Evolutionary conservation across 2,113 vertebrate species (phyloP), one percentile per base, ranked within the genome.

Genomic region (Ceyx margarethae): DNA sequence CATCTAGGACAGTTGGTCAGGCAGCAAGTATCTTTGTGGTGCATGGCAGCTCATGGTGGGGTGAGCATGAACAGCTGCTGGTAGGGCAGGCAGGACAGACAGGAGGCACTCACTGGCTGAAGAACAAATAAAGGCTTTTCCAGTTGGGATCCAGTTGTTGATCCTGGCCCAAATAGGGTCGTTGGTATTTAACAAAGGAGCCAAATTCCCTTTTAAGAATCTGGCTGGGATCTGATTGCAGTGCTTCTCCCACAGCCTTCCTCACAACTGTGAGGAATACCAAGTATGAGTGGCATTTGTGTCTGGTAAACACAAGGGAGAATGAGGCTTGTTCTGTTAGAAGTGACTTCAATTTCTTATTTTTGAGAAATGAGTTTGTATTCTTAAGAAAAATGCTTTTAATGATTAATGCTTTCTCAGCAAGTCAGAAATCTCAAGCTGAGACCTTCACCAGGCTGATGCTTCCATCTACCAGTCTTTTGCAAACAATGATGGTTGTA

Each of bases 251-350:
- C 87, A 94, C 92, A 83, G 93, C 95, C 90, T 90, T 90, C 81
- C 71, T 90, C 92, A 92, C 95, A 93, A 94, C 95, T 87, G 96
- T 1, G 3, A 93, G 89, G 92, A 96, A 93, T 96, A 96, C 79
- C 79, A 95, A 93, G 89, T 53, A 92, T 95, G 96, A 95, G 91
- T 91, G 95, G 96, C 92, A 96, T 96, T 92, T 87, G 87, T 60
- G 85, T 85, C 91, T 94, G 95, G 91, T 95, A 95, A 96, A 94
- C 85, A 83, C 42, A 14, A 91, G 76, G 87, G 81, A 96, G 87
- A 93, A 92, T 85, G 89, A 81, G 84, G 56, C 91, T 93, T 94
- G 65, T 92, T 94, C 94, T 95, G 53, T 60, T 68, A 95, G 48
- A 89, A 92, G 42, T 9, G 11, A 56, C 72, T 92, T 88, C 25